Evolutionary conservation across 2,797 vertebrate species (phyloP).

Genomic region (Myotis findleyi): DNA sequence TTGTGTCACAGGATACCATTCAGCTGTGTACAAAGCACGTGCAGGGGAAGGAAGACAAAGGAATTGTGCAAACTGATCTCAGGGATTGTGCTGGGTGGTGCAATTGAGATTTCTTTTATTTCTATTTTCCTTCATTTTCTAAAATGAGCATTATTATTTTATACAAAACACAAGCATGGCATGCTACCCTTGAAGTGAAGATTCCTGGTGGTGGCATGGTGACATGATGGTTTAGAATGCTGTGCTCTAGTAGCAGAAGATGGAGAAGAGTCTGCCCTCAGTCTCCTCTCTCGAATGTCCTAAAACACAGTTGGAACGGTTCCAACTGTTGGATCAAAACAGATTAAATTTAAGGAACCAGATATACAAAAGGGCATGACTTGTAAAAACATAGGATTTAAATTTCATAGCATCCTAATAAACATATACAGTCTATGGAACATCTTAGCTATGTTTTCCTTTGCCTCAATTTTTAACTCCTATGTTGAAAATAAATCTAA

Average conservation of each 20-base stretch:
- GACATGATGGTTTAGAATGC: background rate
- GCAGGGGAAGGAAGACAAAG: background rate
- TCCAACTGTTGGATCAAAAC: background rate
- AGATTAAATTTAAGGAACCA: background rate
- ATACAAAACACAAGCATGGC: background rate
- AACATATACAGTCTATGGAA: background rate
- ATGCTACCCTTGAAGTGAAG: background rate
- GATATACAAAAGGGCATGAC: background rate
- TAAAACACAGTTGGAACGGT: background rate
- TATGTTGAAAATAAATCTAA: slow-evolving; percentile 51
- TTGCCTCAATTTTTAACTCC: slow-evolving; percentile 57
- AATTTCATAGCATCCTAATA: background rate
- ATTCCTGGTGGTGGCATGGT: background rate
- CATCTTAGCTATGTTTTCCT: background rate
- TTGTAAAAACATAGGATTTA: background rate
- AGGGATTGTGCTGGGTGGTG: background rate
- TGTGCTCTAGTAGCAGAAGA: background rate
- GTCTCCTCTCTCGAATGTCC: background rate
- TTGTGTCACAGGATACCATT: background rate
- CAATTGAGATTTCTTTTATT: slow-evolving; percentile 30
- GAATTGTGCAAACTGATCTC: background rate
- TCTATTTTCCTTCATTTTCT: slow-evolving; percentile 22
- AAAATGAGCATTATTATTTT: background rate
- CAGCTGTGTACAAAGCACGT: background rate
- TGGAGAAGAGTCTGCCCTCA: background rate